These are phyloP conservation scores for Nomada fabriciana DNA, from an alignment of 2,888 invertebrate genomes.

Conservation along the genomic window DNA sequence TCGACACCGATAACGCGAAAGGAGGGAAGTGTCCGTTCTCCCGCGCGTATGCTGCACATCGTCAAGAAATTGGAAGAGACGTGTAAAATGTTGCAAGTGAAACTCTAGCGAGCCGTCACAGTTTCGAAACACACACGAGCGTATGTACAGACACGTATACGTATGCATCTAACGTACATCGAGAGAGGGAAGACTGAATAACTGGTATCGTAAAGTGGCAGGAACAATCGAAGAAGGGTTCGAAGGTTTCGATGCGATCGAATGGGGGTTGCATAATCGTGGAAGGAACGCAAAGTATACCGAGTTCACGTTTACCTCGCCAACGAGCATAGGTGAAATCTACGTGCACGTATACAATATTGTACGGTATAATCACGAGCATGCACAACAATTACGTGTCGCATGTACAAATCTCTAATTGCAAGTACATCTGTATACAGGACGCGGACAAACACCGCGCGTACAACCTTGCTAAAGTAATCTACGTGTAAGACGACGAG, in stretches of 20 bases:
- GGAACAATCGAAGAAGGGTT: slow-evolving; percentile 18
- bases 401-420: neutral
- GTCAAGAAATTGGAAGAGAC: too few species aligned
- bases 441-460: slow-evolving; percentile 21
- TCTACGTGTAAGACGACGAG: neutral
- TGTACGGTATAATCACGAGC: slow-evolving; percentile 41
- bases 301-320: neutral
- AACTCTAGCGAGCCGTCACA: slow-evolving; percentile 3
- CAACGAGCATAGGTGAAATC: neutral
- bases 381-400: slow-evolving; percentile 37
- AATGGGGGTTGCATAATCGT: slow-evolving; percentile 19
- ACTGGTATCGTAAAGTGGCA: slow-evolving; percentile 20
- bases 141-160: slow-evolving; percentile 8
- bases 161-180: neutral
- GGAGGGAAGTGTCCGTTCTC: neutral
- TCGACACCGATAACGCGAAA: neutral
- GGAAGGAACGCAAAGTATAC: neutral
- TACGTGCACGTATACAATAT: slow-evolving; percentile 36
- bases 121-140: neutral
- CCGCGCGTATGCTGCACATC: neutral
- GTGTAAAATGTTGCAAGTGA: neutral
- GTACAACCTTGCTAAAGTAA: neutral
- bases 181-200: too few species aligned
- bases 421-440: neutral
- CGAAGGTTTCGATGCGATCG: neutral